These are phyloP conservation scores for Apeira syringaria DNA, from an alignment of 2,888 invertebrate species.

Conservation along the genomic window DNA sequence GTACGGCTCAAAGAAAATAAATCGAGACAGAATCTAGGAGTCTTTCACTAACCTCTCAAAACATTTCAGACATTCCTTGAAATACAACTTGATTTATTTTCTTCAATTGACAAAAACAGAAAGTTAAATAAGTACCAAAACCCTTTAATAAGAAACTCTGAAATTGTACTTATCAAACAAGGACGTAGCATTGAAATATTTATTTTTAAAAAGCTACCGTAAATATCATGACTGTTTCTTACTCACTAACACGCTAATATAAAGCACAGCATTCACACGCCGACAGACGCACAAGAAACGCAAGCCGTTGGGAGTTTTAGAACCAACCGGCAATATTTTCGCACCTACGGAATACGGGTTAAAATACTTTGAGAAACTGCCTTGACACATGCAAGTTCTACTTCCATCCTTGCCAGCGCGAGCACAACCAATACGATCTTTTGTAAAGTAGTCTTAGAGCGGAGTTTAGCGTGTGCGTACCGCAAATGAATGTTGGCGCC, in stretches of 20 bases:
- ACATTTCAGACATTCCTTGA: slow-evolving; percentile 1
- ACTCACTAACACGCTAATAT: slow-evolving; percentile 33
- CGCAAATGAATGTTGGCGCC: slow-evolving; percentile 43
- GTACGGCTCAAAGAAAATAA: slow-evolving; percentile 35
- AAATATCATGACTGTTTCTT: slow-evolving; percentile 33
- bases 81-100: neutral
- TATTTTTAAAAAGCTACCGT: too few species aligned
- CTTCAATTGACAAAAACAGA: slow-evolving; percentile 8
- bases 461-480: slow-evolving; percentile 30
- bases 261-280: slow-evolving; percentile 31
- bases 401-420: slow-evolving; percentile 23
- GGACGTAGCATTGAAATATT: too few species aligned
- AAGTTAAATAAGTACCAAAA: neutral
- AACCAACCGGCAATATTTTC: slow-evolving; percentile 41
- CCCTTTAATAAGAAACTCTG: neutral
- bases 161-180: too few species aligned
- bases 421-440: slow-evolving; percentile 25
- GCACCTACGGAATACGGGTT: slow-evolving; percentile 45
- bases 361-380: slow-evolving; percentile 50
- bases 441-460: slow-evolving; percentile 34
- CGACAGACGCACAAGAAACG: slow-evolving; percentile 12
- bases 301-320: slow-evolving; percentile 29
- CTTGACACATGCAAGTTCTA: slow-evolving; percentile 42
- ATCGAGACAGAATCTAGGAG: slow-evolving; percentile 30
- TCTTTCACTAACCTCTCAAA: slow-evolving; percentile 10